Conservation (phyloP, 2,797 vertebrate species). For the Mycteria americana region DNA sequence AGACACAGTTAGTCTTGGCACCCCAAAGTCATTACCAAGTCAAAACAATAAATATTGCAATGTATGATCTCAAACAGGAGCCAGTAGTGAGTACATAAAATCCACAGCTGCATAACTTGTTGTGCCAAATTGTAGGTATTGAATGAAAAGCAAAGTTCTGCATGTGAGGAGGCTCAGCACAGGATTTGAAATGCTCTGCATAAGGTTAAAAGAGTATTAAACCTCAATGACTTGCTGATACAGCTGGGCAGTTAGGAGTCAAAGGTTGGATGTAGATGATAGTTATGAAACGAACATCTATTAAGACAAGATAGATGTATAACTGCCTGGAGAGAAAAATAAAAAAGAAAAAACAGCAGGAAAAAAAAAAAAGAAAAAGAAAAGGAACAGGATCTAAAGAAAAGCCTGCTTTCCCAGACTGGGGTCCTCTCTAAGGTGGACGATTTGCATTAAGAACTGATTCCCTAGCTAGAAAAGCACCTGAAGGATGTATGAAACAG, state of each 20-base stretch:
- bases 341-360: too few relatives aligned
- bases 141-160: background rate
- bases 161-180: background rate
- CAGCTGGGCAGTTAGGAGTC: background rate
- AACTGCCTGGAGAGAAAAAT: accelerated
- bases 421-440: background rate
- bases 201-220: background rate
- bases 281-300: background rate
- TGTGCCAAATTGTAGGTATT: background rate
- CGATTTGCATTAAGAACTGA: background rate
- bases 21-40: background rate
- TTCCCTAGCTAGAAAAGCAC: background rate
- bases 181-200: background rate
- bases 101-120: background rate
- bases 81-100: background rate
- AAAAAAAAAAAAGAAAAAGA: too few relatives aligned
- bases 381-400: background rate
- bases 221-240: background rate
- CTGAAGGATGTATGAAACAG: background rate
- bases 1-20: background rate
- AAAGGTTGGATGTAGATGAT: background rate
- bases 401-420: background rate
- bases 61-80: background rate
- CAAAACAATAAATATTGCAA: background rate
- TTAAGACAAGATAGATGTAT: background rate